Evolutionary conservation across 2,888 invertebrate genomes (phyloP).

Genomic region (Aphidius colemani): DNA sequence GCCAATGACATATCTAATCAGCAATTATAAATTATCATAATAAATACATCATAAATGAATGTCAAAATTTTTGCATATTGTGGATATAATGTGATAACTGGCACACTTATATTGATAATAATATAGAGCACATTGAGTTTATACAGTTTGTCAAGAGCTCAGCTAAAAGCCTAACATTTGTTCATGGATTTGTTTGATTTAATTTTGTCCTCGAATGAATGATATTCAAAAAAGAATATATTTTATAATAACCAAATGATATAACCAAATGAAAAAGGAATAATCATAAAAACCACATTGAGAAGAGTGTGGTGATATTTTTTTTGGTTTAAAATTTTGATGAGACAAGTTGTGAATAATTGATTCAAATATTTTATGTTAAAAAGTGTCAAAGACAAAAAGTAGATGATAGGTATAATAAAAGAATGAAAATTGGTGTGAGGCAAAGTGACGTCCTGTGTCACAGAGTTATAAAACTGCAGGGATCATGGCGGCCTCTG

Average conservation of each 20-base stretch:
- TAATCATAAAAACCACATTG: too few relatives aligned
- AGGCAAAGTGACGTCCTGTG: slow-evolving; percentile 57
- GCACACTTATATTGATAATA: too few relatives aligned
- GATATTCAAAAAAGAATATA: too few relatives aligned
- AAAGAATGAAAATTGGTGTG: slow-evolving; percentile 43
- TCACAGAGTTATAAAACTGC: slow-evolving; percentile 55
- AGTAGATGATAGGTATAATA: slow-evolving; percentile 35
- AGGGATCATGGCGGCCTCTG: slow-evolving; percentile 42
- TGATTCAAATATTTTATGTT: too few relatives aligned
- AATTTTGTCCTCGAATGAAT: too few relatives aligned
- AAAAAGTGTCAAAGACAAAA: slow-evolving; percentile 31
- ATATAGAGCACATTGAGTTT: neutral
- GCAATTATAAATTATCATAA: slow-evolving; percentile 48
- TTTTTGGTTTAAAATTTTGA: too few relatives aligned
- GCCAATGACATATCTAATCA: slow-evolving; percentile 22
- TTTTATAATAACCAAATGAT: neutral
- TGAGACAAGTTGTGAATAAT: too few relatives aligned
- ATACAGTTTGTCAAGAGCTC: neutral
- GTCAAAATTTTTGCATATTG: slow-evolving; percentile 10
- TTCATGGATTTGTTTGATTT: neutral
- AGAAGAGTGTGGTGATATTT: too few relatives aligned
- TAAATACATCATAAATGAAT: slow-evolving; percentile 39
- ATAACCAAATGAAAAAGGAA: too few relatives aligned
- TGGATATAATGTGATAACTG: too few relatives aligned
- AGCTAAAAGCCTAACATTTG: slow-evolving; percentile 16